These are phyloP conservation scores for Hydropotes inermis DNA, from an alignment of 2,113 vertebrate genomes.

Conservation along the genomic window DNA sequence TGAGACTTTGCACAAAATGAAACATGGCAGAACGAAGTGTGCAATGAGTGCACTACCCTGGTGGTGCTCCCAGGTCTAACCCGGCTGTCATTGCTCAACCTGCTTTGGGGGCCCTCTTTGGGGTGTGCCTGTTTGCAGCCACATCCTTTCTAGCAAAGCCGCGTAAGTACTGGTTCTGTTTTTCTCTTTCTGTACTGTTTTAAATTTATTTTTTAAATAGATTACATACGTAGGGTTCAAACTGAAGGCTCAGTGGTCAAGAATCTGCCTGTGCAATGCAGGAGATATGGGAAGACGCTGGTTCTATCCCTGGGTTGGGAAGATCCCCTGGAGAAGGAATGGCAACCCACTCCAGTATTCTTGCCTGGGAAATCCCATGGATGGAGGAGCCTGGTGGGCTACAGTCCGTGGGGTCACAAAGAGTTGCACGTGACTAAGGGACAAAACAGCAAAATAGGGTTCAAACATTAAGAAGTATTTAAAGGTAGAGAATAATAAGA, in stretches of 20 bases:
- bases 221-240: background rate
- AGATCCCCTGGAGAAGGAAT: background rate
- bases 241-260: background rate
- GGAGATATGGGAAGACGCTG: background rate
- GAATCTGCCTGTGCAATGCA: background rate
- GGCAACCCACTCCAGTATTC: background rate
- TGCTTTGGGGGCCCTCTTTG: background rate
- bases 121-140: background rate
- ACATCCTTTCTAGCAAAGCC: constrained; percentile 21
- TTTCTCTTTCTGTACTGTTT: constrained; percentile 42
- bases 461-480: background rate
- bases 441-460: background rate
- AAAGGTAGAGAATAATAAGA: background rate
- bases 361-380: background rate
- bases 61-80: accelerated
- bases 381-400: background rate
- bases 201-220: background rate
- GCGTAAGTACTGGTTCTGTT: background rate
- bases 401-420: background rate
- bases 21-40: accelerated
- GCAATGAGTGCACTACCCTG: accelerated
- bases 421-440: background rate
- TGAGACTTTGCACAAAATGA: background rate
- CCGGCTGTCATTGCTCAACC: background rate
- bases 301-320: background rate